A percentile compares a stretch with the other conserved stretches of the same genome.
Evolutionary conservation across 2,888 invertebrate genomes (phyloP).

Genomic region (Leptinotarsa tumamoca): DNA sequence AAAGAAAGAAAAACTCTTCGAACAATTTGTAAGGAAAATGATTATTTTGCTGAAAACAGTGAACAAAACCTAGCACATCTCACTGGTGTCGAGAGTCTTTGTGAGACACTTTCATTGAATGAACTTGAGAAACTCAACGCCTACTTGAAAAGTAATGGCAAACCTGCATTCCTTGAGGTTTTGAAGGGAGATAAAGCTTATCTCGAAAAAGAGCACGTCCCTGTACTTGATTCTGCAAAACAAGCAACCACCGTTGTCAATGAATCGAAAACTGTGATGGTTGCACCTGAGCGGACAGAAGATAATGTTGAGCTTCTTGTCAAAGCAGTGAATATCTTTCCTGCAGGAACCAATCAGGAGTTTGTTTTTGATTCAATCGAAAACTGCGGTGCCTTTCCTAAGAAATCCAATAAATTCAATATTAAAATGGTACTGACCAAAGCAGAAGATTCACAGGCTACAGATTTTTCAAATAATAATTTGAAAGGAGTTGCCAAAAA

Average conservation of each 20-base stretch:
- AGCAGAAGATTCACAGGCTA: constrained; percentile 93
- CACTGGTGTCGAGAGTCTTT: constrained; percentile 92
- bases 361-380: constrained; percentile 96
- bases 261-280: constrained; percentile 67
- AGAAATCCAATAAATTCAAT: constrained; percentile 73
- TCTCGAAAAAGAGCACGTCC: constrained; percentile 81
- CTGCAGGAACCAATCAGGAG: constrained; percentile 91
- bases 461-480: constrained; percentile 85
- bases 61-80: constrained; percentile 84
- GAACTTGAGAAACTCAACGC: constrained; percentile 84
- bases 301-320: constrained; percentile 91
- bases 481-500: constrained; percentile 91
- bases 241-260: constrained; percentile 64
- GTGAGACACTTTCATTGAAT: constrained; percentile 79
- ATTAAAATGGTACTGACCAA: constrained; percentile 95
- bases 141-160: constrained; percentile 74
- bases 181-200: constrained; percentile 80
- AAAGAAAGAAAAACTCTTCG: constrained; percentile 87
- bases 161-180: constrained; percentile 75
- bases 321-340: constrained; percentile 97
- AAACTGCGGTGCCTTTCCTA: constrained; percentile 78
- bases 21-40: constrained; percentile 82
- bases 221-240: constrained; percentile 69
- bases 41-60: constrained; percentile 82
- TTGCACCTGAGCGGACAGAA: constrained; percentile 80